Conservation (phyloP, 2,797 vertebrate genomes). For the Corythornis leucogaster region DNA sequence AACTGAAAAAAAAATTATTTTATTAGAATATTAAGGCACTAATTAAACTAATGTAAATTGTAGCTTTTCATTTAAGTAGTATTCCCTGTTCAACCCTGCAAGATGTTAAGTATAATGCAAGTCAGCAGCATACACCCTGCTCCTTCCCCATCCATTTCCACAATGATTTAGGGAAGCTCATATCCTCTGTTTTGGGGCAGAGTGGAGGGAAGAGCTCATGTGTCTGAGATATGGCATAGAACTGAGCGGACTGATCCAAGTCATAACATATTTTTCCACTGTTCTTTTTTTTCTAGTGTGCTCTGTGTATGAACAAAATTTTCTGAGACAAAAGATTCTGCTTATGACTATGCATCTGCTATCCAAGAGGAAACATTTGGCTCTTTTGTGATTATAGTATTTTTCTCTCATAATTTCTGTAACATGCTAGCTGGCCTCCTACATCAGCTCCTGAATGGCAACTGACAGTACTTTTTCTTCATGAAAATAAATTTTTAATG, state of each 20-base stretch:
- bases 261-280: neutral
- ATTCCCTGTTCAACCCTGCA: neutral
- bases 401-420: slow-evolving; percentile 61
- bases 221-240: neutral
- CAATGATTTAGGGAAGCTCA: neutral
- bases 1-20: neutral
- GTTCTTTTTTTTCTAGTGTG: neutral
- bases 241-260: neutral
- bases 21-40: neutral
- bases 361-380: slow-evolving; percentile 30
- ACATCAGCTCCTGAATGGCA: slow-evolving; percentile 60
- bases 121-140: neutral
- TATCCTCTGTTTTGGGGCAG: neutral
- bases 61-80: neutral
- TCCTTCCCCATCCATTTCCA: neutral
- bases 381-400: slow-evolving; percentile 43
- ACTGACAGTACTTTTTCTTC: slow-evolving; percentile 60
- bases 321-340: slow-evolving; percentile 1
- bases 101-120: neutral
- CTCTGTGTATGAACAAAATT: neutral
- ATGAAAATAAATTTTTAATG: slow-evolving; percentile 65
- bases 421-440: slow-evolving; percentile 41
- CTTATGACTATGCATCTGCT: slow-evolving; percentile 24
- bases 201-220: neutral
- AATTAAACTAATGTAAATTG: neutral